These are phyloP conservation scores for Pandemis corylana DNA, from an alignment of 2,888 invertebrate genomes.

Conservation along the genomic window DNA sequence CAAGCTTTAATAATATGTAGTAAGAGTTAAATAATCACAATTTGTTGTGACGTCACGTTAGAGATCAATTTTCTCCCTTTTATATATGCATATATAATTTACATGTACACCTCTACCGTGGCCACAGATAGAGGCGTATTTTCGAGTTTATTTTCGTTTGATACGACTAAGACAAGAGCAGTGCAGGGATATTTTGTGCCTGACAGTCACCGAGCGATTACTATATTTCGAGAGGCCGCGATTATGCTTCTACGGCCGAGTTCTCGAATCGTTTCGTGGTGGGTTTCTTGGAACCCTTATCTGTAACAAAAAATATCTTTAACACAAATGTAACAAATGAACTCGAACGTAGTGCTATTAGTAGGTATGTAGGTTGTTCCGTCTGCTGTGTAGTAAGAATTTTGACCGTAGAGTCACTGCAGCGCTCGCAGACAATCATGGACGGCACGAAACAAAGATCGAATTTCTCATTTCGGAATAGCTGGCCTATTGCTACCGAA, in stretches of 20 bases:
- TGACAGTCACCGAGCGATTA: constrained; percentile 80
- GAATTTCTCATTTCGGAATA: no score
- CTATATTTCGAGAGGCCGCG: constrained; percentile 71
- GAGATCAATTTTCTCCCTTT: constrained; percentile 79
- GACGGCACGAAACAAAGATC: no score
- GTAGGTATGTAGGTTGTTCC: no score
- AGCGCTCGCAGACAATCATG: no score
- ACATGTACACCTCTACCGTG: constrained; percentile 72
- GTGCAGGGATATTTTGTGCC: constrained; percentile 73
- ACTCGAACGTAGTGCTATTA: no score
- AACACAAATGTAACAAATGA: neutral
- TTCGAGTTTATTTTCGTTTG: constrained; percentile 70
- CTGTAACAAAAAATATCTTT: constrained; percentile 68
- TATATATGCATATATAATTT: constrained; percentile 82
- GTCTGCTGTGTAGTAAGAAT: no score
- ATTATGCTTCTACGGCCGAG: constrained; percentile 61
- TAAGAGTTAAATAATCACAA: constrained; percentile 69
- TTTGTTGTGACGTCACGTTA: constrained; percentile 82
- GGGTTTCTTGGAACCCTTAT: constrained; percentile 69
- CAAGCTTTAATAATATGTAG: constrained; percentile 57
- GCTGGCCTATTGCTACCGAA: no score
- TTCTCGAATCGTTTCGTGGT: constrained; percentile 81
- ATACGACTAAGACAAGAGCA: constrained; percentile 76
- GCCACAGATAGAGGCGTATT: constrained; percentile 78
- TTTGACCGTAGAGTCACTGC: no score